These are phyloP conservation scores for Orestias chungarensis DNA, from an alignment of 2,797 vertebrate species.

Conservation along the genomic window DNA sequence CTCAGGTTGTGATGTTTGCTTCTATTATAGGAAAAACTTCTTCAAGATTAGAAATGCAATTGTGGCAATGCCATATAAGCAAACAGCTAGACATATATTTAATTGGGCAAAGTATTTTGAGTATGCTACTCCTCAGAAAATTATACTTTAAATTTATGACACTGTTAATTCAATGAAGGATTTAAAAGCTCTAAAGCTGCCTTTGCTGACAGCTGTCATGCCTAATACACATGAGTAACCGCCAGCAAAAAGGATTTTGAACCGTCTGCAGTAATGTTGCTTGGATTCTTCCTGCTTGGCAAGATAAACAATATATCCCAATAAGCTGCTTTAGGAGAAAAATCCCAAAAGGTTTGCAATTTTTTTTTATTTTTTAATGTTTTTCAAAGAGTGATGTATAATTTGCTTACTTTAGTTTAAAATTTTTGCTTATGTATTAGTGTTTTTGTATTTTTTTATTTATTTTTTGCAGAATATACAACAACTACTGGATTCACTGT, in stretches of 20 bases:
- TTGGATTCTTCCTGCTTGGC: constrained; percentile 6
- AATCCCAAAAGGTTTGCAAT: background rate
- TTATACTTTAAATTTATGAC: background rate
- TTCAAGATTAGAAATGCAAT: too few species aligned
- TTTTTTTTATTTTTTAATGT: background rate
- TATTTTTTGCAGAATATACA: background rate
- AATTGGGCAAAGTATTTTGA: background rate
- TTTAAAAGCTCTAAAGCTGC: background rate
- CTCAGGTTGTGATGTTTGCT: too few species aligned
- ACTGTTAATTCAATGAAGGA: constrained; percentile 3
- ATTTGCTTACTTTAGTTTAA: background rate
- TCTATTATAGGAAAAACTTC: too few species aligned
- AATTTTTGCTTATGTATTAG: background rate
- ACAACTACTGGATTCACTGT: background rate
- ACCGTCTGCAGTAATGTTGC: background rate
- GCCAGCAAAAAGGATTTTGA: constrained; percentile 1
- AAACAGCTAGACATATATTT: background rate
- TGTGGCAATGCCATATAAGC: background rate
- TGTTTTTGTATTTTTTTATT: too few species aligned
- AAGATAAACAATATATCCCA: constrained; percentile 9
- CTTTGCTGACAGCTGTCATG: constrained; percentile 6
- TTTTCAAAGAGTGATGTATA: constrained; percentile 1
- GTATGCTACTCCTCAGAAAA: background rate
- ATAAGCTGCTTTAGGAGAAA: constrained; percentile 6
- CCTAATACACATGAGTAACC: background rate